Conservation (phyloP, 2,113 vertebrate genomes). For the Dinomys branickii region DNA sequence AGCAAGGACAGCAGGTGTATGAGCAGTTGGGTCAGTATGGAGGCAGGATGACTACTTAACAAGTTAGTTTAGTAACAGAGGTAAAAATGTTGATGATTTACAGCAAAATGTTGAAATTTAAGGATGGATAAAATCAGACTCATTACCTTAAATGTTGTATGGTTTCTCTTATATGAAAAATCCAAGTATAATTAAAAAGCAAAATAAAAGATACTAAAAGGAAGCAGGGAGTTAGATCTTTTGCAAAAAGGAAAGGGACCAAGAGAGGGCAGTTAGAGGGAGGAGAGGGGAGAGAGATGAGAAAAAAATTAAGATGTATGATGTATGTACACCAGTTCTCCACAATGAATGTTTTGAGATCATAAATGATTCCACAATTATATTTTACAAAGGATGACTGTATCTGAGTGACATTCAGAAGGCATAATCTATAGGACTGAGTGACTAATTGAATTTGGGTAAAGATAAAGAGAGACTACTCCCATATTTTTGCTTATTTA, state of each 20-base stretch:
- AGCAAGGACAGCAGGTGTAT: not conserved
- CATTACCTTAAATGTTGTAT: not conserved
- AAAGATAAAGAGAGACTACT: not conserved
- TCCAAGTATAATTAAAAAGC: not conserved
- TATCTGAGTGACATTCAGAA: not conserved
- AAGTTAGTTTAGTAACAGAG: not conserved
- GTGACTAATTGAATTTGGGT: not conserved
- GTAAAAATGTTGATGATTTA: not conserved
- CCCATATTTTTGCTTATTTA: not conserved
- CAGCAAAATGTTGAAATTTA: not conserved
- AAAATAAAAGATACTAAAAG: not conserved
- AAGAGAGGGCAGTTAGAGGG: not conserved
- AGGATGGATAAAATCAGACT: not conserved
- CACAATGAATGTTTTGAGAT: not conserved
- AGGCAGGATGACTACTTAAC: not conserved
- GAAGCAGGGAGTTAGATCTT: not conserved
- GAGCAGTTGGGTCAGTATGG: not conserved
- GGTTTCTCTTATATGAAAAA: not conserved
- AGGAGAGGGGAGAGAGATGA: not conserved
- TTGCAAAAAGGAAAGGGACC: not conserved
- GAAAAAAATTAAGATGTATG: not conserved
- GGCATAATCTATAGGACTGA: not conserved
- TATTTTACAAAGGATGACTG: not conserved
- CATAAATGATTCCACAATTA: not conserved
- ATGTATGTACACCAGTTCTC: not conserved